Evolutionary conservation across 1,140 invertebrate species (phyloP), one percentile per base, ranked within the genome.

Genomic region (Adelges cooleyi): DNA sequence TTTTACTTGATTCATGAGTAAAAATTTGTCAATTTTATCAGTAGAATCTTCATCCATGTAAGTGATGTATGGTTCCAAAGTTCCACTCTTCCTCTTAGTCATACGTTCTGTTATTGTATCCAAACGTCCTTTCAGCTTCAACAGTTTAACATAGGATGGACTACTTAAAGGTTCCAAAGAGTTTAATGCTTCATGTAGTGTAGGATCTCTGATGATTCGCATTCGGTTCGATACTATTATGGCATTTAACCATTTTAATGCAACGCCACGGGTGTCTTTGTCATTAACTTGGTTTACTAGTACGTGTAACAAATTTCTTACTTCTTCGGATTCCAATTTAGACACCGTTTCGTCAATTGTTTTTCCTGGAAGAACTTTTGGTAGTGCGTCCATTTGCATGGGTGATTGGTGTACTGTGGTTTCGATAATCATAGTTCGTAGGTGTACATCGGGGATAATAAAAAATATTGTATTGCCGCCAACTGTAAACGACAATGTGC

Each of bases 41-140:
- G 56, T 62, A 1, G 56, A 62, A 62, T 62, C 56, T 62, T 62
- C 56, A 36, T 62, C 56, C 56, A 62, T 62, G 10, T 62, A 62
- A 13, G 56, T 62, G 22, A 25, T 62, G 18, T 62, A 48, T 29
- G 42, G 56, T 62, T 62, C 56, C 25, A 62, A 48, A 6, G 56
- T 62, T 33, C 56, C 42, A 10, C 25, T 62, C 46, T 62, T 62
- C 22, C 42, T 62, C 46, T 62, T 62, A n/a, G 17, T 48, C 56
- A 62, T 48, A 20, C 56, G 42, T 48, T 62, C 42, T 11, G 40
- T 62, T 20, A 62, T 48, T 22, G 56, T 62, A 29, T 62, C 27
- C 18, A 62, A 62, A 0, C 42, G 22, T 10, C 42, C 56, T n/a
- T 62, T 62, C 3, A 62, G 13, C 46, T 62, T 62, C 20, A 62